Evolutionary conservation across 2,113 vertebrate species (phyloP), one percentile per base, ranked within the genome.

Genomic region (Monarcha castaneiventris): DNA sequence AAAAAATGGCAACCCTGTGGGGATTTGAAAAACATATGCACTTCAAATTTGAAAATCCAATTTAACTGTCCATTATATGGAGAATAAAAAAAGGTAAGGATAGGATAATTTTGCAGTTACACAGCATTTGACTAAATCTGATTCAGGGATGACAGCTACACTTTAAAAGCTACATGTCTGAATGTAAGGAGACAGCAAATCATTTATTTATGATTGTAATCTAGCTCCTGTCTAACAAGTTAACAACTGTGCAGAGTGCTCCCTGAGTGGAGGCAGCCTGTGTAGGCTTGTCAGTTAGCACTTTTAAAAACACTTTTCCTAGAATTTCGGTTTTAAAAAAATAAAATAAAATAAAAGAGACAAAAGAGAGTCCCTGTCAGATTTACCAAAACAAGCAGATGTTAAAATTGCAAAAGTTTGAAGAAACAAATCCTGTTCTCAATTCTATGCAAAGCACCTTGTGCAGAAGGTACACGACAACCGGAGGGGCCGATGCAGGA

Each of bases 181-280:
- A 97, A 98, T 98, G 97, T 96, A 89, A 97, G 97, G 97, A 98
- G 98, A 98, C 98, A 98, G 98, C 97, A 97, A 97, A 98, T 98
- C 98, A 98, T 98, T 98, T 98, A 98, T 98, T 98, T 98, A 98
- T 98, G 98, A 98, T 98, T 98, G 98, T 97, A 97, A 98, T 98
- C 98, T 97, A 98, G 97, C 97, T 97, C 93, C 97, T 97, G 97
- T 98, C 98, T 98, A 98, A 98, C 98, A 98, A 98, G 98, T 98
- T 96, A 97, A 98, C 97, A 96, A 97, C 97, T 86, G 94, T 46
- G 87, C 95, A n/a, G 83, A 88, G 88, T 93, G 95, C 97, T 97
- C 97, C 95, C 96, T 41, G 93, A 95, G 96, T 86, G 91, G 29
- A 95, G 96, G 93, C 96, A 89, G 94, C 94, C 23, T 92, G 97